These are phyloP conservation scores for Apamea sordens DNA, from an alignment of 2,888 invertebrate species.

Conservation along the genomic window DNA sequence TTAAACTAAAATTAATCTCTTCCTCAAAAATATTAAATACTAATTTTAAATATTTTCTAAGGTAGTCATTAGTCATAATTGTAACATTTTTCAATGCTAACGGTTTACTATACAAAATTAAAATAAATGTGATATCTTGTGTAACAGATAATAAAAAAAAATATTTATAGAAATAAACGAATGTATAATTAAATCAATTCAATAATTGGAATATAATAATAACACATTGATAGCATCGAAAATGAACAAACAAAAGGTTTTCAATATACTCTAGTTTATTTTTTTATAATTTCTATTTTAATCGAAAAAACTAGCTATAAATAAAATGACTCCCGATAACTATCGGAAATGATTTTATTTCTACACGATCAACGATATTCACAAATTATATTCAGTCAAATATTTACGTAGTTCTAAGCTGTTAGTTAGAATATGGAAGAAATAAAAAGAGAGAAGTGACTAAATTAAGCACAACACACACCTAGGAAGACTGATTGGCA, in stretches of 20 bases:
- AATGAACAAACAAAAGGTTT: constrained; percentile 21
- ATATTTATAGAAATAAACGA: background rate
- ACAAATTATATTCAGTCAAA: constrained; percentile 65
- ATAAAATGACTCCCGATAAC: constrained; percentile 52
- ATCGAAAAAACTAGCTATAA: constrained; percentile 45
- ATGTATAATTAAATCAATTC: constrained; percentile 1
- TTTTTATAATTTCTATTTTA: constrained; percentile 32
- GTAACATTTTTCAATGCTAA: constrained; percentile 23
- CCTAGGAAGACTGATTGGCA: constrained; percentile 64
- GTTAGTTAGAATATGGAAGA: constrained; percentile 32
- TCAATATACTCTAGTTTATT: constrained; percentile 4
- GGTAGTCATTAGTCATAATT: constrained; percentile 30
- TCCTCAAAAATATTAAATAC: constrained; percentile 27
- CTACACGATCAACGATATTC: constrained; percentile 44
- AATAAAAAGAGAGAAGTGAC: constrained; percentile 25
- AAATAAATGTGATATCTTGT: constrained; percentile 12
- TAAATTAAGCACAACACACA: constrained; percentile 53
- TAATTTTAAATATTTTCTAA: constrained; percentile 42
- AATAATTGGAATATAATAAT: constrained; percentile 9
- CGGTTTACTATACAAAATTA: constrained; percentile 18
- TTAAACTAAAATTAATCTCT: constrained; percentile 52
- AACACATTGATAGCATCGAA: constrained; percentile 14
- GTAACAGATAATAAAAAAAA: constrained; percentile 6
- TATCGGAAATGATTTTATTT: constrained; percentile 54
- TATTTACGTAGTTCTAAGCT: constrained; percentile 57